These are phyloP conservation scores for Atta cephalotes DNA, from an alignment of 1,140 invertebrate species.

Conservation along the genomic window DNA sequence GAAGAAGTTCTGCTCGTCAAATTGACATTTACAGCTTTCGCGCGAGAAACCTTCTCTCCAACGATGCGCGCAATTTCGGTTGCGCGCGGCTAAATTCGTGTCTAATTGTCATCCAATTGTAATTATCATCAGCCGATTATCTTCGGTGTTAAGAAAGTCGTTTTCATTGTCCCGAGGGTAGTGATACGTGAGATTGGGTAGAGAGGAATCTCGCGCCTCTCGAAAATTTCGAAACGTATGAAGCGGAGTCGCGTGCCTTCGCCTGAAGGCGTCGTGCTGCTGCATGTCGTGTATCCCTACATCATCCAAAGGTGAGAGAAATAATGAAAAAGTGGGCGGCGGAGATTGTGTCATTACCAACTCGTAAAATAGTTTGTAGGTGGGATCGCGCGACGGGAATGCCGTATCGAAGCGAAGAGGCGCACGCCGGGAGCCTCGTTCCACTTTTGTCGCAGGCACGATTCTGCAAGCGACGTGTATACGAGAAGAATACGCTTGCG, in stretches of 20 bases:
- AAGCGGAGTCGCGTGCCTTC: not conserved
- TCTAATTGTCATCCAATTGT: not conserved
- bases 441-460: conserved; percentile 65
- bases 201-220: conserved; percentile 5
- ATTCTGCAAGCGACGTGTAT: conserved; percentile 55
- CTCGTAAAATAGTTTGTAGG: conserved; percentile 55
- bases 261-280: not conserved
- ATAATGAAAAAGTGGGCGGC: conserved; percentile 50
- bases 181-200: not conserved
- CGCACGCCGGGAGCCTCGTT: conserved; percentile 58
- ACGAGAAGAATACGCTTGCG: not conserved
- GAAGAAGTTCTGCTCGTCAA: not conserved
- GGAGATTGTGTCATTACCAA: conserved; percentile 42
- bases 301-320: not conserved
- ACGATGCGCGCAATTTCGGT: conserved; percentile 2
- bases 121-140: not conserved
- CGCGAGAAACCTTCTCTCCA: not conserved
- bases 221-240: not conserved
- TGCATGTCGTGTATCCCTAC: not conserved
- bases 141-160: conserved; percentile 1
- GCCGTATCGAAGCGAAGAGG: conserved; percentile 17
- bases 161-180: conserved; percentile 22
- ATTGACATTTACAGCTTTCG: conserved; percentile 4
- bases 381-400: conserved; percentile 8
- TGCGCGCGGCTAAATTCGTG: not conserved